Conservation (phyloP, 2,797 vertebrate species). For the Vireo griseus region DNA sequence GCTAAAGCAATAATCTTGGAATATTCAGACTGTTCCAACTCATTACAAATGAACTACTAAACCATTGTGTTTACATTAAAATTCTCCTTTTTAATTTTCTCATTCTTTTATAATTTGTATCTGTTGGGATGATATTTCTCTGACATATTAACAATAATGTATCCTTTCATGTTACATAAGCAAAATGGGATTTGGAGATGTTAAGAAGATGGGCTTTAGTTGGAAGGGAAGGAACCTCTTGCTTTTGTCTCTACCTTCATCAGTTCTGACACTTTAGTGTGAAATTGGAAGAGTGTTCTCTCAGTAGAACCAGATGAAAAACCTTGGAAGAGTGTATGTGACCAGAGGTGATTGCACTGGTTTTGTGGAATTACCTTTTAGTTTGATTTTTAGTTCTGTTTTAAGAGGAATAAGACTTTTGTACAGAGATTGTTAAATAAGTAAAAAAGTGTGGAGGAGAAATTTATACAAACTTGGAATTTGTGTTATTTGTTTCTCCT, state of each 20-base stretch:
- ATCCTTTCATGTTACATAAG: not conserved
- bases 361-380: not conserved
- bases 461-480: not conserved
- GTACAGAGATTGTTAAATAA: not conserved
- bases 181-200: not conserved
- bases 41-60: not conserved
- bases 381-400: not conserved
- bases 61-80: not conserved
- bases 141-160: not conserved
- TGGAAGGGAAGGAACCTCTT: not conserved
- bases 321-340: not conserved
- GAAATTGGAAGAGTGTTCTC: not conserved
- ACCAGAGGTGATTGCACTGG: not conserved
- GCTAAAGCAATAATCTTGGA: not conserved
- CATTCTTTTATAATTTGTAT: not conserved
- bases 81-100: not conserved
- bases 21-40: not conserved
- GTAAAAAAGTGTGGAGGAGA: not conserved
- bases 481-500: not conserved
- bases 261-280: not conserved
- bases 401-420: not conserved
- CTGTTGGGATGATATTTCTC: not conserved
- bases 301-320: not conserved
- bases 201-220: not conserved
- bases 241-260: not conserved